A percentile compares a stretch with the other conserved stretches of the same genome.
phyloP scores from a whole-genome alignment of 2,113 vertebrate genomes.

The Cynoglossus semilaevis region DNA sequence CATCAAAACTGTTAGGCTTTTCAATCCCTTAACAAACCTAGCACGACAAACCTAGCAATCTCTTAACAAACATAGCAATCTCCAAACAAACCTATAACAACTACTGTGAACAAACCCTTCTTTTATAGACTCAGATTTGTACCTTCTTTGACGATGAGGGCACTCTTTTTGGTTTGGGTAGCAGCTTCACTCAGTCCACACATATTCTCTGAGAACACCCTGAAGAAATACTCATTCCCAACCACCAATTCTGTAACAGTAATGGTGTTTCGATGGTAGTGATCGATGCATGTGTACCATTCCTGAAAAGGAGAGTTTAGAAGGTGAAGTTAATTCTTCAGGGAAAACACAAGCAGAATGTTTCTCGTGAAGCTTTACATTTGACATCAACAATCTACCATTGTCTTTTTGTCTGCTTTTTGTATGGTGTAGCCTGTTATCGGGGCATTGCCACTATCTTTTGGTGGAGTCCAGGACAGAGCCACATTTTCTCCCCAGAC shows the following conservation, averaged over 20 bases:
- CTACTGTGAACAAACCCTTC: too few species aligned
- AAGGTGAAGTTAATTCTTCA: not conserved
- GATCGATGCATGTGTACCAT: constrained; percentile 84
- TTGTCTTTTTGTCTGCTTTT: constrained; percentile 98
- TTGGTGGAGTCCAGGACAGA: constrained; percentile 90
- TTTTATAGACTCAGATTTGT: constrained; percentile 21
- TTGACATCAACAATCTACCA: constrained; percentile 72
- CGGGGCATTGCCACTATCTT: constrained; percentile 89
- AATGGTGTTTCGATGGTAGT: constrained; percentile 91
- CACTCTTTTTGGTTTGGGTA: constrained; percentile 89
- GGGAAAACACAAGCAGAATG: not conserved
- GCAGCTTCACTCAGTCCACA: constrained; percentile 90
- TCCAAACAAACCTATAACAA: too few species aligned
- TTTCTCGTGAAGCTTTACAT: not conserved
- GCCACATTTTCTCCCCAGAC: constrained; percentile 96
- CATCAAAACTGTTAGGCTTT: too few species aligned
- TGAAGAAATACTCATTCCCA: constrained; percentile 96
- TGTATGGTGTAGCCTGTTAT: constrained; percentile 97
- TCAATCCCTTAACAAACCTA: too few species aligned
- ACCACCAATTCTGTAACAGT: constrained; percentile 93
- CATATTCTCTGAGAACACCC: constrained; percentile 94
- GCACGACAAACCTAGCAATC: too few species aligned
- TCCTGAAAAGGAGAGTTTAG: constrained; percentile 62
- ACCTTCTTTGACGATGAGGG: constrained; percentile 94
- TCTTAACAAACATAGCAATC: too few species aligned